Evolutionary conservation across 1,140 invertebrate species (phyloP), one percentile per base, ranked within the genome.

Genomic region (Drosophila sproati): DNA sequence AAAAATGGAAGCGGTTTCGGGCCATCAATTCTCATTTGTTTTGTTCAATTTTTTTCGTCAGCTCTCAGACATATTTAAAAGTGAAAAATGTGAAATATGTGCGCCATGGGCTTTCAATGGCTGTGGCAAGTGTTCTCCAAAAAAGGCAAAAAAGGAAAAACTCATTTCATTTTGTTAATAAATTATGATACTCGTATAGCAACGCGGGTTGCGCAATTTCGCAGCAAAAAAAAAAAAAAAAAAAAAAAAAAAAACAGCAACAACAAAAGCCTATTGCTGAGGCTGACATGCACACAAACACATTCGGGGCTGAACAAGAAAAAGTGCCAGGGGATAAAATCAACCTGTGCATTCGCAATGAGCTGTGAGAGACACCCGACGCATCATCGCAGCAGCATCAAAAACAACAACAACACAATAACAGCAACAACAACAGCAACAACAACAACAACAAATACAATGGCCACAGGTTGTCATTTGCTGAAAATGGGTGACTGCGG

Each of bases 301-400:
- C 62, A 20, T 55, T 85, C 57, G 51, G 77, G 54, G 47, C 48
- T 60, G 45, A 54, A 64, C 73, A 76, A 82, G 79, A 87, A 87
- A 86, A 87, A 88, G 82, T 82, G 80, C 47, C 83, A 74, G 80
- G 80, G 85, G 80, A 89, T 85, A 88, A 88, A 89, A 79, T 85
- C 88, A 91, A 91, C 88, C 88, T 91, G 88, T 91, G 88, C 88
- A 91, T 91, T 91, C 79, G 62, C 78, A 91, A 91, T 91, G 87
- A 91, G 82, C 85, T 89, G 85, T 73, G 69, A 77, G 74, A 68
- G 57, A 78, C 75, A 79, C 63, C 51, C 63, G 64, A 69, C 74
- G 74, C 70, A 77, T 69, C 74, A 76, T 35, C 62, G 32, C 61
- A 72, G 52, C 54, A 63, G 32, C 68, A 57, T 47, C 63, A 52